phyloP scores from a whole-genome alignment of 2,888 invertebrate genomes.

The Rhamnusium bicolor region DNA sequence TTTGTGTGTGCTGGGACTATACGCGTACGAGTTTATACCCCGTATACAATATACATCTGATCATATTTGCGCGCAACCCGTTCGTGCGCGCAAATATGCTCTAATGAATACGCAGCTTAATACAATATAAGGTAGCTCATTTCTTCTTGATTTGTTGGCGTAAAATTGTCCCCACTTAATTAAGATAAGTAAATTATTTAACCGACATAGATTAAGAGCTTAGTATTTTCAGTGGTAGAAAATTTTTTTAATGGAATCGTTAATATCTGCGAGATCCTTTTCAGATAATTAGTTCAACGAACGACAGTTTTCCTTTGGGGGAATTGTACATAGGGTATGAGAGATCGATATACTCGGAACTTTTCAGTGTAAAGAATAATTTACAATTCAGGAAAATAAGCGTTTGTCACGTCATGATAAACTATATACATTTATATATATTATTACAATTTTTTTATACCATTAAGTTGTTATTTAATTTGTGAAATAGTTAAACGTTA shows the following conservation, averaged over 20 bases:
- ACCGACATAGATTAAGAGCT: background rate
- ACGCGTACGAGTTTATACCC: no score
- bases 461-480: no score
- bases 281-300: background rate
- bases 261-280: background rate
- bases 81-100: no score
- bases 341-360: background rate
- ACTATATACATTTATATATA: no score
- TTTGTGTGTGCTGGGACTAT: no score
- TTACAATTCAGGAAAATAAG: background rate
- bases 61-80: no score
- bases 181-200: background rate
- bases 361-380: background rate
- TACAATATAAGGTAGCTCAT: background rate
- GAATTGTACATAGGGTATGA: background rate
- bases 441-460: no score
- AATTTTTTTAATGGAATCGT: conserved; percentile 4
- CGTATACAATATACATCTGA: no score
- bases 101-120: no score
- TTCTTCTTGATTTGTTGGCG: background rate
- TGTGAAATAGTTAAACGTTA: no score
- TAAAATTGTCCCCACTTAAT: background rate
- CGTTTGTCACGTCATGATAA: no score
- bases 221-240: background rate
- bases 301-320: background rate